Base-by-base conservation (phyloP, 2,888 invertebrate genomes). In the Brachyptera risi region DNA sequence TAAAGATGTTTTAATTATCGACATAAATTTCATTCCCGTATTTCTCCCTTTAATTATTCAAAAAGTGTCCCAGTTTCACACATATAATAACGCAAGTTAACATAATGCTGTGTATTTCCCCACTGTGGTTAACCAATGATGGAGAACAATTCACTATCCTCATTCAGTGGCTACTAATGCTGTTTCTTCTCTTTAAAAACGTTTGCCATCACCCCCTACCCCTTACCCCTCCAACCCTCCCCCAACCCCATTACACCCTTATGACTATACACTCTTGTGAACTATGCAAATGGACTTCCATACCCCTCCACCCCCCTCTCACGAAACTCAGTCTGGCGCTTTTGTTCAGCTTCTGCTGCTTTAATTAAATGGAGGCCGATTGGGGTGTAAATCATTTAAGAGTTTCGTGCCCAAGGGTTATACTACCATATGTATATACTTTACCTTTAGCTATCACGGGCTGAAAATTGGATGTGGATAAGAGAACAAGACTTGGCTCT, bases 301-400 rank as follows among this genome's bases (percentile, higher is more conserved):
- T 21, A 1, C 40, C 47, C 47, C 47, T 7, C 4, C 4, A 24
- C 23, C 47, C 24, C 24, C 21, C 21, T 31, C 2, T 17, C 40
- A 40, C 17, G n/a, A n/a, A n/a, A 40, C 44, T 44, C 11, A 11
- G 47, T 24, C 24, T 9, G 54, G 56, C 40, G 58, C 61, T 57
- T 61, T 61, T 61, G 61, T 61, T 58, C 61, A 11, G 40, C 57
- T 21, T 40, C 61, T 56, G 50, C 54, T 23, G 54, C 61, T 51
- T 61, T 61, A 61, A 61, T 61, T 61, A 61, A 61, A 61, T 61
- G 61, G 35, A 51, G 56, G 51, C 61, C 61, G 61, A 61, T 61
- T 61, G 61, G 61, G 61, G 61, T 58, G 61, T 61, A 61, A 61
- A 61, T 61, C 61, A 61, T 61, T 61, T 61, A 61, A 57, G 61